Base-by-base conservation (phyloP, 2,797 vertebrate genomes). In the Tarsius wallacei region DNA sequence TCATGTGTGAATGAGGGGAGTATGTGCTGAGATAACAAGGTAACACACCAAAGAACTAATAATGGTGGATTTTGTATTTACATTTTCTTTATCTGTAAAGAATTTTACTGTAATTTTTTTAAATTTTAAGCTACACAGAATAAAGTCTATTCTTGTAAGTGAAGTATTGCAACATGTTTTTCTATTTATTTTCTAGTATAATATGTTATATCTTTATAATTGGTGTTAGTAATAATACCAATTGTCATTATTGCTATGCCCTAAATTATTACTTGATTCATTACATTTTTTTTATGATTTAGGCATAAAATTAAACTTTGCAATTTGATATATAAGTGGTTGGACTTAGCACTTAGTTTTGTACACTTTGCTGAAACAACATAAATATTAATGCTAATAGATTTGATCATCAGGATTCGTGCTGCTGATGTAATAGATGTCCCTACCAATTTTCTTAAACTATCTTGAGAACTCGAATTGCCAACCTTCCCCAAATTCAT, bases 191-290 rank as follows among this genome's bases (percentile, higher is more conserved):
- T 92, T 71, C 28, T 78, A 90, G 84, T 26, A 90, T 11, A 33
- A 87, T 51, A 31, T 61, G 12, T 28, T 68, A 28, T 70, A 2
- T n/a, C 59, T 82, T 16, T 61, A 70, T 71, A 91, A 53, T 49
- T 2, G 14, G 6, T 70, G 61, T 15, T 47, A 22, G 22, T 57
- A 55, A 68, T 53, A 74, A 7, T 2, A 5, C 12, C 47, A 26
- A 36, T 4, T 82, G n/a, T 94, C 33, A 94, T 85, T 68, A 87
- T 42, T 47, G 14, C 28, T 28, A 87, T 33, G 2, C 13, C 7
- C 4, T 92, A 51, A 77, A 71, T 90, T 85, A 51, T 73, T 80
- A 31, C 28, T 89, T 93, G n/a, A 57, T 87, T 82, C 94, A 64
- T 77, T 76, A 87, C 5, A 73, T 61, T 80, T 71, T 68, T 55